These are phyloP conservation scores for Bombus soroeensis DNA, from an alignment of 1,140 invertebrate species.

Conservation along the genomic window DNA sequence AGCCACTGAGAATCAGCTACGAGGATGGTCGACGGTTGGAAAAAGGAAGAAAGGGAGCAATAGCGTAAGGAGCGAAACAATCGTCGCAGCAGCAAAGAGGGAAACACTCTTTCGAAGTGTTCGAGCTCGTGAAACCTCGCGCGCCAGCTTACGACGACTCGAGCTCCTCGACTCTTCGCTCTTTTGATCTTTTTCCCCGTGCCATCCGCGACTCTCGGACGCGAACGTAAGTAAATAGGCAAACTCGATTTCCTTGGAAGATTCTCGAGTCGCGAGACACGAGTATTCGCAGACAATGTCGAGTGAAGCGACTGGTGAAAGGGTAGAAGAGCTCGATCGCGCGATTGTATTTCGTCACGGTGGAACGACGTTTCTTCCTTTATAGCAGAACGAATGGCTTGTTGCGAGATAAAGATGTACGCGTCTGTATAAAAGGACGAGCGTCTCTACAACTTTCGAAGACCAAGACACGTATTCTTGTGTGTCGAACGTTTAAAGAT, in stretches of 20 bases:
- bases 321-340: not conserved
- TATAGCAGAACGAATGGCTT: not conserved
- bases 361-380: not conserved
- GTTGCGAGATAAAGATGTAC: not conserved
- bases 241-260: constrained; percentile 60
- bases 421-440: not conserved
- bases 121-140: constrained; percentile 20
- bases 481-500: constrained; percentile 50
- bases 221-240: constrained; percentile 59
- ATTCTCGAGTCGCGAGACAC: constrained; percentile 2
- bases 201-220: constrained; percentile 34
- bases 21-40: constrained; percentile 7
- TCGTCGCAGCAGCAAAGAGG: constrained; percentile 13
- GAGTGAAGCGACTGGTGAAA: not conserved
- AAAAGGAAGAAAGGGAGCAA: not conserved
- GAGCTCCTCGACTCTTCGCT: not conserved
- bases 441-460: constrained; percentile 15
- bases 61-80: not conserved
- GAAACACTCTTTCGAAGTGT: constrained; percentile 12
- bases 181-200: not conserved
- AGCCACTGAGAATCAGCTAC: constrained; percentile 24
- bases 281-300: not conserved
- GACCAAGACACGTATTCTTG: constrained; percentile 49
- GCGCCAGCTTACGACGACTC: constrained; percentile 11
- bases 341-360: not conserved